Percentiles rank a stretch among this genome's conserved stretches.
Conservation (phyloP, 1,140 invertebrate species). For the Augochlora pura region DNA sequence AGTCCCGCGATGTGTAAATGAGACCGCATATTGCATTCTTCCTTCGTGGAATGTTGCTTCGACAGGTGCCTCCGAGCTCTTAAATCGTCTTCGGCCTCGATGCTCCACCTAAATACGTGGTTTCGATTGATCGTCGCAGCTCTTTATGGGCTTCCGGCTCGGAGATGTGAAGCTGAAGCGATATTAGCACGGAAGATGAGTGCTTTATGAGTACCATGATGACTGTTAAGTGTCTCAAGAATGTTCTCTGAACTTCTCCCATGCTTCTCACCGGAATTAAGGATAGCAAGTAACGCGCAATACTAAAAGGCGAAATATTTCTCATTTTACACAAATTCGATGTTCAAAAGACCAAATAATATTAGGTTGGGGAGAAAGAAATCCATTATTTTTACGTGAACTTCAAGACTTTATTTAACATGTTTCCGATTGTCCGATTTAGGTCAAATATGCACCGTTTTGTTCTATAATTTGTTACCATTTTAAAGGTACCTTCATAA, state of each 20-base stretch:
- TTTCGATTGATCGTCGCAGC: constrained; percentile 70
- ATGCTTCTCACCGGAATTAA: not conserved
- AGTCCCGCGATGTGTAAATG: constrained; percentile 65
- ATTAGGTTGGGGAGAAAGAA: too few species aligned
- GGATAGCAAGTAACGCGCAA: too few species aligned
- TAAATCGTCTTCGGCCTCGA: constrained; percentile 61
- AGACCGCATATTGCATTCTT: constrained; percentile 75
- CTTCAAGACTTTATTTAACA: too few species aligned
- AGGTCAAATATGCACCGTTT: too few species aligned
- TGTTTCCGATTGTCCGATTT: too few species aligned
- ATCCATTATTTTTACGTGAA: too few species aligned
- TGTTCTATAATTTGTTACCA: too few species aligned
- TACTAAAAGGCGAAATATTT: too few species aligned
- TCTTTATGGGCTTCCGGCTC: constrained; percentile 26
- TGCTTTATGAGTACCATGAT: not conserved
- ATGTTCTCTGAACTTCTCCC: not conserved
- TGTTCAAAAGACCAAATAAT: too few species aligned
- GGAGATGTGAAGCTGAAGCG: constrained; percentile 12
- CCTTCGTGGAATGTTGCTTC: constrained; percentile 57
- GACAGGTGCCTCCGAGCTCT: not conserved
- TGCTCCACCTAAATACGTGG: constrained; percentile 66
- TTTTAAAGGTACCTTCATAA: too few species aligned
- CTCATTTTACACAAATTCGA: too few species aligned
- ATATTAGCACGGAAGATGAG: constrained; percentile 5
- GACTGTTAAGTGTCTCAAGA: not conserved